Conservation (phyloP, 1,140 invertebrate genomes). For the Pseudomyrmex cubaensis region DNA sequence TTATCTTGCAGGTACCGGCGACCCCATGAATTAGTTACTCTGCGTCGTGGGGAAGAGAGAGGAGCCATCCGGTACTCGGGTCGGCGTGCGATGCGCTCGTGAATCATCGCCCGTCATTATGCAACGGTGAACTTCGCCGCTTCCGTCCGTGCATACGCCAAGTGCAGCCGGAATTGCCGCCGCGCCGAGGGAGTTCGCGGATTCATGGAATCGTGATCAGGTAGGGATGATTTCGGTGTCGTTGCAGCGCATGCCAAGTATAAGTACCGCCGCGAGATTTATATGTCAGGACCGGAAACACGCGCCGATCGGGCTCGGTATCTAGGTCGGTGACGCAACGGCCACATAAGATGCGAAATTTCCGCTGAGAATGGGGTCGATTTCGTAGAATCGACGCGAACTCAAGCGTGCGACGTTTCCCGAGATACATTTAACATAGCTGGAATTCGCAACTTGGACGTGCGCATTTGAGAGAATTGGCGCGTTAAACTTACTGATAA, state of each 20-base stretch:
- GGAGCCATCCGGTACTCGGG: slow-evolving; percentile 5
- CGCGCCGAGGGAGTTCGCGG: slow-evolving; percentile 4
- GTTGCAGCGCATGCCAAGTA: background rate
- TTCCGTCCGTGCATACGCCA: slow-evolving; percentile 9
- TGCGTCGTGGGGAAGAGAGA: slow-evolving; percentile 14
- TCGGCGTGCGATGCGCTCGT: slow-evolving; percentile 54
- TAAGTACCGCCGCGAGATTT: slow-evolving; percentile 13
- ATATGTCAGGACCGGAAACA: slow-evolving; percentile 62
- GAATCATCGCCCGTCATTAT: slow-evolving; percentile 56
- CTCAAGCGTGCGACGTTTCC: slow-evolving; percentile 26
- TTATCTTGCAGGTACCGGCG: slow-evolving; percentile 34
- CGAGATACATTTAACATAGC: background rate
- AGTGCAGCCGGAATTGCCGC: slow-evolving; percentile 25
- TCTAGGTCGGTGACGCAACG: slow-evolving; percentile 42
- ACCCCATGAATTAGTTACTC: slow-evolving; percentile 41
- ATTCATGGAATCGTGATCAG: slow-evolving; percentile 44
- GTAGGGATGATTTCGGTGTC: slow-evolving; percentile 31
- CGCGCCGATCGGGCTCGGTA: slow-evolving; percentile 54
- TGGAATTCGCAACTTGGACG: background rate
- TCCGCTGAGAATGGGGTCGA: background rate
- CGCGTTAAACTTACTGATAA: background rate
- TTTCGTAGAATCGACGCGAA: background rate
- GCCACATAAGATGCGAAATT: slow-evolving; percentile 24
- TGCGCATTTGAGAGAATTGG: background rate
- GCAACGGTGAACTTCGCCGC: slow-evolving; percentile 50